Percentiles rank a stretch among this genome's conserved stretches.
These are phyloP conservation scores for Danaus melanippus DNA, from an alignment of 1,140 invertebrate species.

Conservation along the genomic window DNA sequence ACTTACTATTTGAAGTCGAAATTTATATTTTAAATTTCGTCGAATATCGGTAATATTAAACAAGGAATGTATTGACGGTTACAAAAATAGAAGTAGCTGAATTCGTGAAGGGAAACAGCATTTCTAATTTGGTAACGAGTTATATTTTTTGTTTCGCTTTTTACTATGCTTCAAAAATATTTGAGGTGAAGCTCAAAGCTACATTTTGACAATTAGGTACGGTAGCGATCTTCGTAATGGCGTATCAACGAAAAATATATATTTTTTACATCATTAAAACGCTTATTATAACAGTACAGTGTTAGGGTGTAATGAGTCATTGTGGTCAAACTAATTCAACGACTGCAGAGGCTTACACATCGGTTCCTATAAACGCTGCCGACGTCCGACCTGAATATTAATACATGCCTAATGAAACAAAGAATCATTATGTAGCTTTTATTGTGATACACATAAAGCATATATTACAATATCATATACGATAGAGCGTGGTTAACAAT, in stretches of 20 bases:
- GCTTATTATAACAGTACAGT: too few relatives aligned
- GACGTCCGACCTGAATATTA: slow-evolving; percentile 41
- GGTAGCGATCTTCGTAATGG: too few relatives aligned
- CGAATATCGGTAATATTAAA: slow-evolving; percentile 3
- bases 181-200: not conserved
- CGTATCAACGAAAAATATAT: too few relatives aligned
- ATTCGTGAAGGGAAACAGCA: slow-evolving; percentile 28
- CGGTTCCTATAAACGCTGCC: slow-evolving; percentile 28
- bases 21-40: too few relatives aligned
- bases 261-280: too few relatives aligned
- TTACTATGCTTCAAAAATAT: slow-evolving; percentile 1
- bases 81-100: slow-evolving; percentile 43
- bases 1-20: too few relatives aligned
- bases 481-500: slow-evolving; percentile 7
- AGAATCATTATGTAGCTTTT: slow-evolving; percentile 1
- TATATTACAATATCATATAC: slow-evolving; percentile 2
- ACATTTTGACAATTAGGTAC: not conserved
- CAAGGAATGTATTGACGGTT: slow-evolving; percentile 42
- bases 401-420: slow-evolving; percentile 12
- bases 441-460: not conserved
- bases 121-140: slow-evolving; percentile 48
- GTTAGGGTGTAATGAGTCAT: slow-evolving; percentile 30
- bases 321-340: slow-evolving; percentile 34
- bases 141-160: slow-evolving; percentile 24
- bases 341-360: slow-evolving; percentile 23